Evolutionary conservation across 1,140 invertebrate genomes (phyloP), one percentile per base, ranked within the genome.

Genomic region (Zaprionus kolodkinae): DNA sequence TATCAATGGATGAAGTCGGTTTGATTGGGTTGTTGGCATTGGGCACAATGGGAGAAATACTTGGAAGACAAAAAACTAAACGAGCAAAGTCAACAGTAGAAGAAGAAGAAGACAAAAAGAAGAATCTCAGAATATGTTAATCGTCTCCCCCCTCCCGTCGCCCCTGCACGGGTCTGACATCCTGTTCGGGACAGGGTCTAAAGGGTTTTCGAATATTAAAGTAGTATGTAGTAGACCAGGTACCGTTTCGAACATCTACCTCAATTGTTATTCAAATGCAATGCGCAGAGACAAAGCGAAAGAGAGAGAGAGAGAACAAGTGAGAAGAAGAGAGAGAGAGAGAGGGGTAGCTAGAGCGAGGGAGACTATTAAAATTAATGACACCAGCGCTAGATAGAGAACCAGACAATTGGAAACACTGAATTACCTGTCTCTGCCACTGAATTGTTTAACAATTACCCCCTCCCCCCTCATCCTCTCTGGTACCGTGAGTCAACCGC

Each of bases 1-100:
- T 87, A 86, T 65, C 56, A 83, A 82, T 61, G 71, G 52, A 64
- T 13, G 56, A 75, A 68, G 62, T 55, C 62, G 48, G 33, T 63
- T 87, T 87, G 80, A 87, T 87, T 87, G 76, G 76, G 73, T 79
- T 76, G 75, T 86, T 86, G 81, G 82, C 81, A 85, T 85, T 81
- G 78, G 81, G 70, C 57, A 78, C 54, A 78, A 71, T 55, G 7
- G 40, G n/a, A 64, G 52, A 57, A 55, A 71, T 63, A 67, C 21
- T 17, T 35, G 55, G 25, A 60, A 69, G 10, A 36, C 65, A 57
- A 86, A 76, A 70, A 40, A 76, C 71, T 71, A 70, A 70, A 69
- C 72, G 52, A 36, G 68, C 36, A 54, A 62, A 76, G 63, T 67
- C 57, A 71, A 76, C 40, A 72, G 72, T 27, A 13, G n/a, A 43